Percentiles rank a stretch among this genome's conserved stretches.
phyloP scores from a whole-genome alignment of 2,797 vertebrate genomes.

The Neosilurus mollespiculum region DNA sequence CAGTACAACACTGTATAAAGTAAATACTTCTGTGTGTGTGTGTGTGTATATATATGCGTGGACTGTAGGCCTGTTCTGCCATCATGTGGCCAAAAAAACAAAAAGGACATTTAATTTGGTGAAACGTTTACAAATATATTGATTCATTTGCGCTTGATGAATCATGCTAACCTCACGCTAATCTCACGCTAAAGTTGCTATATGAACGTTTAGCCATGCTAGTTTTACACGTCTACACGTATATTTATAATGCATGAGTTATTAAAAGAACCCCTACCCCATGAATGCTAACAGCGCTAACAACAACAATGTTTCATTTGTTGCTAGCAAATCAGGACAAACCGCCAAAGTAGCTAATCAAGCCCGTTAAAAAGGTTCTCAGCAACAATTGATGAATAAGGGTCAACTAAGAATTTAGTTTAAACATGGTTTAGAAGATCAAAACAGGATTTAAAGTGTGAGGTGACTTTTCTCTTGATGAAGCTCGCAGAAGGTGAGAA shows the following conservation, averaged over 20 bases:
- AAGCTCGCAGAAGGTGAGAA: not conserved
- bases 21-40: not conserved
- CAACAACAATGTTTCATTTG: not conserved
- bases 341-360: no score
- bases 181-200: not conserved
- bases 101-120: constrained; percentile 37
- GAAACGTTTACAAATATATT: not conserved
- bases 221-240: not conserved
- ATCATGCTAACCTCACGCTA: not conserved
- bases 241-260: no score
- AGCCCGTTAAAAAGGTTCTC: not conserved
- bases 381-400: not conserved
- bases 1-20: not conserved
- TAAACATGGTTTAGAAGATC: not conserved
- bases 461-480: not conserved
- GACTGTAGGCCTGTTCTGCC: constrained; percentile 73
- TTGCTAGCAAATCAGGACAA: not conserved
- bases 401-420: not conserved
- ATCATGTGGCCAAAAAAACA: constrained; percentile 72
- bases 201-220: not conserved
- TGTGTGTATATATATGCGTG: not conserved
- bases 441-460: not conserved
- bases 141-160: not conserved
- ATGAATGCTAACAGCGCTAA: not conserved
- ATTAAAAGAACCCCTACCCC: no score